Percentiles rank a stretch among this genome's conserved stretches.
phyloP scores from a whole-genome alignment of 2,888 invertebrate species.

The Acleris emargana region DNA sequence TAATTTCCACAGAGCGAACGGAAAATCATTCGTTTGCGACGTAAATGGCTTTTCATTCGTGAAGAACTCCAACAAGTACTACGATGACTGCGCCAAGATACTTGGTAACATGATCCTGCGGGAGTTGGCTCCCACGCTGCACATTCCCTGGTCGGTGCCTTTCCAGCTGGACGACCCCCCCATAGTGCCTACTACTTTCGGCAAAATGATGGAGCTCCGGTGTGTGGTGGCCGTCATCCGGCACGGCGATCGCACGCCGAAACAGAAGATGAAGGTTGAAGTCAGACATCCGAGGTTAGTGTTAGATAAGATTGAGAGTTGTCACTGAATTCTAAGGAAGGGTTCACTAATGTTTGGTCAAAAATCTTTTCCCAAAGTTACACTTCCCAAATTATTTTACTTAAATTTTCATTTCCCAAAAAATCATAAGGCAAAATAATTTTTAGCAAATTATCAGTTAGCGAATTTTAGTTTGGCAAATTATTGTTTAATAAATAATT shows the following conservation, averaged over 20 bases:
- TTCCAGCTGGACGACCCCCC: slow-evolving; percentile 99
- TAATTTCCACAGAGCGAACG: slow-evolving; percentile 91
- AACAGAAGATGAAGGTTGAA: slow-evolving; percentile 99
- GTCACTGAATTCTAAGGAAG: no score
- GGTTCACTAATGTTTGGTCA: no score
- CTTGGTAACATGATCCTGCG: slow-evolving; percentile 98
- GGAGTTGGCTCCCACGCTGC: slow-evolving; percentile 96
- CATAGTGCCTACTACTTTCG: slow-evolving; percentile 99
- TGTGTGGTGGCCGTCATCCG: slow-evolving; percentile 99
- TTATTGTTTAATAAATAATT: no score
- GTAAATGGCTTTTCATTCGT: slow-evolving; percentile 99
- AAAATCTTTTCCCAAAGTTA: no score
- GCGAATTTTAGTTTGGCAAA: no score
- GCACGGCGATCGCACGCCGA: slow-evolving; percentile 99
- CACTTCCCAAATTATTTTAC: no score
- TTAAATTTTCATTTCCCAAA: no score
- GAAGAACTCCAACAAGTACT: slow-evolving; percentile 99
- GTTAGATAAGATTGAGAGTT: neutral
- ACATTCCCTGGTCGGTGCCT: slow-evolving; percentile 98
- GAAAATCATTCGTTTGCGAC: slow-evolving; percentile 99
- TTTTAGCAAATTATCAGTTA: no score
- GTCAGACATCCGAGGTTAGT: slow-evolving; percentile 96
- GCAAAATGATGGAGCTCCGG: slow-evolving; percentile 96
- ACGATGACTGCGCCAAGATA: slow-evolving; percentile 99
- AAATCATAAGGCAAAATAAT: no score